Evolutionary conservation across 2,113 vertebrate genomes (phyloP).

Genomic region (Centrocercus urophasianus): DNA sequence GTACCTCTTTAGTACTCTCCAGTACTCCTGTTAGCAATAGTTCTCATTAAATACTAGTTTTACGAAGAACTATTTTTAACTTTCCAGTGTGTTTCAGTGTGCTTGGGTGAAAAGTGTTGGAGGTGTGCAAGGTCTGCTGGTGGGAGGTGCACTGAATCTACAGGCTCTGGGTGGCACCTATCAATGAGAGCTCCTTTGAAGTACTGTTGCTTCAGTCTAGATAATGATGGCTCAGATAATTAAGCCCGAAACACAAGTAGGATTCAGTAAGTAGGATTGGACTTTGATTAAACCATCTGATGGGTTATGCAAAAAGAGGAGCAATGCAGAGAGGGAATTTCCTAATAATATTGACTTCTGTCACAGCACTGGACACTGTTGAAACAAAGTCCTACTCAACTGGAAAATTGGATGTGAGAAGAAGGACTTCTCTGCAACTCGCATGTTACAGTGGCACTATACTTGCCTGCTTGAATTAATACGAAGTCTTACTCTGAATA

Average conservation of each 20-base stretch:
- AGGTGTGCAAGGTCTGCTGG: neutral
- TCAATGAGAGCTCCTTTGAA: neutral
- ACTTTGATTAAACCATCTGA: slow-evolving; percentile 61
- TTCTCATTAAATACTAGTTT: neutral
- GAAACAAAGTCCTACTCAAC: slow-evolving; percentile 14
- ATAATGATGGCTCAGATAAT: slow-evolving; percentile 10
- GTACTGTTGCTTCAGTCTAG: neutral
- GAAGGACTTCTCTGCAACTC: neutral
- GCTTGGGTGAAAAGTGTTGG: neutral
- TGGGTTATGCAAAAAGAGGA: slow-evolving; percentile 51
- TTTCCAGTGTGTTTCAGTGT: neutral
- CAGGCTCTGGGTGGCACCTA: neutral
- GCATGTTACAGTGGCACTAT: neutral
- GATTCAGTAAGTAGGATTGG: slow-evolving; percentile 32
- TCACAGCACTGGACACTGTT: neutral
- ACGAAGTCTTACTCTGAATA: neutral
- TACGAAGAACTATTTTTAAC: neutral
- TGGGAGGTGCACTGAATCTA: fast-evolving
- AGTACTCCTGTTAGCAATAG: neutral
- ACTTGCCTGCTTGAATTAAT: neutral
- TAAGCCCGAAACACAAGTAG: slow-evolving; percentile 8
- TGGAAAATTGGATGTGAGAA: slow-evolving; percentile 70
- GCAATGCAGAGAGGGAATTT: neutral
- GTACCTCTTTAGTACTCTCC: neutral
- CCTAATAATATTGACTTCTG: slow-evolving; percentile 63